Percentiles rank a stretch among this genome's conserved stretches.
Conservation (phyloP, 1,140 invertebrate genomes). For the Drosophila kurseongensis region DNA sequence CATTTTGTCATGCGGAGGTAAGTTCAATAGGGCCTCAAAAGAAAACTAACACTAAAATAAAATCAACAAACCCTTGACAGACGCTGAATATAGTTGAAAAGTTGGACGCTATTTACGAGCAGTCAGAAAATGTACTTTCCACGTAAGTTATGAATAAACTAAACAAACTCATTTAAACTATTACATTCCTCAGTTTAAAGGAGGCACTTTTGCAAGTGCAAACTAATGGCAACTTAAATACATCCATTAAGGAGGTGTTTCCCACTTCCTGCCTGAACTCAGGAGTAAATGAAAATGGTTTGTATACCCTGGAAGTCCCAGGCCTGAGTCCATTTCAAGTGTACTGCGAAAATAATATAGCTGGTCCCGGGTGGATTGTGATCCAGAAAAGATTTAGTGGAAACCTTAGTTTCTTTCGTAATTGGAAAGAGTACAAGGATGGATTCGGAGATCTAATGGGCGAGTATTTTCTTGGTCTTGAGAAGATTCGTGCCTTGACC, state of each 20-base stretch:
- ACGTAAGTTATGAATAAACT: conserved; percentile 7
- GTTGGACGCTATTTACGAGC: conserved; percentile 21
- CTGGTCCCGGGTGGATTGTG: conserved; percentile 86
- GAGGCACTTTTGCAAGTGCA: conserved; percentile 7
- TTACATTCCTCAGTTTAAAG: conserved; percentile 1
- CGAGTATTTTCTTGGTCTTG: conserved; percentile 88
- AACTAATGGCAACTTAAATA: background rate
- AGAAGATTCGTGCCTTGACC: conserved; percentile 86
- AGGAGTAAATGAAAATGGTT: conserved; percentile 6
- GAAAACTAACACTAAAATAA: background rate
- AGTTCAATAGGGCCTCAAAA: background rate
- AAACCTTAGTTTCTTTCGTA: conserved; percentile 87
- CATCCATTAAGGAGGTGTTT: background rate
- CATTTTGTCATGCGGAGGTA: conserved; percentile 7
- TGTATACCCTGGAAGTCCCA: conserved; percentile 41
- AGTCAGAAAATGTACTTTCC: conserved; percentile 20
- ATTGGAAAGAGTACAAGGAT: conserved; percentile 87
- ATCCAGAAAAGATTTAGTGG: conserved; percentile 88
- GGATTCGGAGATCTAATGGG: conserved; percentile 87
- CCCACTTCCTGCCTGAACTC: conserved; percentile 46
- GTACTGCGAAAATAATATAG: conserved; percentile 49
- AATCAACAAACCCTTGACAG: conserved; percentile 12
- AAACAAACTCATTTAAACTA: too few species aligned
- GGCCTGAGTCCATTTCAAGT: conserved; percentile 45
- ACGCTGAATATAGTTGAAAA: conserved; percentile 18